Base-by-base conservation (phyloP, 2,888 invertebrate species). In the Branchipolynoe longqiensis region DNA sequence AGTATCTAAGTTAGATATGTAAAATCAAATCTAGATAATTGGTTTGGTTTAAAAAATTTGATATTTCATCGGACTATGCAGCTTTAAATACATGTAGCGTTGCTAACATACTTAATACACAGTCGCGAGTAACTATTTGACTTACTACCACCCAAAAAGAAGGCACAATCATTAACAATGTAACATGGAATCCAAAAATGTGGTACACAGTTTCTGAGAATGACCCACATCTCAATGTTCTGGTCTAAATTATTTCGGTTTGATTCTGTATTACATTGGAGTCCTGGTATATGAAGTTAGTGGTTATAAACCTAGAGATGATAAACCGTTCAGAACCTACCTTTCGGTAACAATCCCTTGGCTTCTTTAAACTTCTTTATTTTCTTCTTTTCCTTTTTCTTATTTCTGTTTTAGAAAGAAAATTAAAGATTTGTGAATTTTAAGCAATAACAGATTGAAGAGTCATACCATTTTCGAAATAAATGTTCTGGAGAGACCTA, bases 311-410 rank as follows among this genome's bases (percentile, higher is more conserved):
- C 18, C 8, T 18, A 48, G 8, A 12, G 8, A 48, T 48, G 8
- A 48, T 18, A 8, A 48, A 12, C 18, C 48, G 8, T 48, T 12
- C 18, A 8, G 8, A 8, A 12, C 48, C 48, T 48, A 12, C 48
- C 8, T 48, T 18, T 48, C 48, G 8, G 8, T 84, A 28, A 25
- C 38, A 22, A 84, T n/a, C 38, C 81, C 36, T 81, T 31, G 38
- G 22, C 41, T 74, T 73, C 73, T 84, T 81, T 69, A 28, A 58
- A 78, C 78, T 78, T 84, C 78, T 84, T 73, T 48, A 74, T 59
- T 56, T 81, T 86, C 81, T 86, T 69, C 38, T 85, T 86, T 48
- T 40, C 28, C 58, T 81, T 86, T 64, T 86, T 84, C 78, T 84
- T 86, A 22, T 41, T 0, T 54, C 86, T 86, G 48, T 25, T 28